Evolutionary conservation across 2,888 invertebrate genomes (phyloP).

Genomic region (Torymus texanus): DNA sequence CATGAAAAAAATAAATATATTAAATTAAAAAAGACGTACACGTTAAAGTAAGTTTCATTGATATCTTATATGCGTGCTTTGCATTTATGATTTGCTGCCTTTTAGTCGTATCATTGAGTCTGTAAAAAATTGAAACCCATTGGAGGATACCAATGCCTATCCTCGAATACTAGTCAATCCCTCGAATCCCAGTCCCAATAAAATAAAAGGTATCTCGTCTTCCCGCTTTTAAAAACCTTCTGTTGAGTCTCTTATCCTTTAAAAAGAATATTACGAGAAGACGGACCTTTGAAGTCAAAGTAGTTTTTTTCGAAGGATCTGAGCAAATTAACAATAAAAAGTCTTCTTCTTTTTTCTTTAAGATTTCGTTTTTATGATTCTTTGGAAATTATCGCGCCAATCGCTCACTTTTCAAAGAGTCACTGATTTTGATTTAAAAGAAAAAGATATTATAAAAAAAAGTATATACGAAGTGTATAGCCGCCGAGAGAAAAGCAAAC

Average conservation of each 20-base stretch:
- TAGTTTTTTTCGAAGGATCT: not conserved
- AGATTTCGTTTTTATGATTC: too few relatives aligned
- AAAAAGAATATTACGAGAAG: not conserved
- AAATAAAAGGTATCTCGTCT: not conserved
- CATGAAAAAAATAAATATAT: slow-evolving; percentile 75
- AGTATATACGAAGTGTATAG: too few relatives aligned
- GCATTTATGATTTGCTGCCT: slow-evolving; percentile 36
- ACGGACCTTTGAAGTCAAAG: not conserved
- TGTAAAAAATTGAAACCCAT: slow-evolving; percentile 12
- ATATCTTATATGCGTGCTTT: slow-evolving; percentile 44
- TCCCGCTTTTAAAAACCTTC: slow-evolving; percentile 3
- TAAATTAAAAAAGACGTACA: slow-evolving; percentile 65
- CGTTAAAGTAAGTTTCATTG: slow-evolving; percentile 48
- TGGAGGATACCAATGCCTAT: not conserved
- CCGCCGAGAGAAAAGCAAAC: too few relatives aligned
- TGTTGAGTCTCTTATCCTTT: not conserved
- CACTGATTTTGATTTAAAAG: too few relatives aligned
- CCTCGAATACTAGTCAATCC: slow-evolving; percentile 3
- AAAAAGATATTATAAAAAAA: too few relatives aligned
- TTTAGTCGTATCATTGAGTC: slow-evolving; percentile 2
- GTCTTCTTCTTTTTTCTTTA: too few relatives aligned
- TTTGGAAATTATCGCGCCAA: too few relatives aligned
- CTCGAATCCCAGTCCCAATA: not conserved
- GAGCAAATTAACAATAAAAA: too few relatives aligned
- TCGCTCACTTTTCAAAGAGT: too few relatives aligned